These are phyloP conservation scores for Lasaia peninsularis DNA, from an alignment of 1,140 invertebrate species.

Conservation along the genomic window DNA sequence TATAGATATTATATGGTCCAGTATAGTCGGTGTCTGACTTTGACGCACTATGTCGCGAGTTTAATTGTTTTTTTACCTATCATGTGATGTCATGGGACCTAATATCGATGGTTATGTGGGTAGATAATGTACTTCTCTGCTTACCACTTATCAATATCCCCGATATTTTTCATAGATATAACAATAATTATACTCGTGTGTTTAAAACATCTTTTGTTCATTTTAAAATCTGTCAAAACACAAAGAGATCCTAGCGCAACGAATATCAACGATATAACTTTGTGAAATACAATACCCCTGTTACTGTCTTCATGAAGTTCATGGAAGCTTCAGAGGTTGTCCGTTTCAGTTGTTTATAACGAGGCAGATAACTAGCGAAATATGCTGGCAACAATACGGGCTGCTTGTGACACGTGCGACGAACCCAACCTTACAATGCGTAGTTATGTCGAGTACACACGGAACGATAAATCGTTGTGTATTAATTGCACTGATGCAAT, in stretches of 20 bases:
- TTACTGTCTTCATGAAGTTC: neutral
- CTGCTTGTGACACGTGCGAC: conserved; percentile 16
- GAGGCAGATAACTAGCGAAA: conserved; percentile 17
- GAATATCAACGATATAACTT: neutral
- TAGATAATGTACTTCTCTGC: too few species aligned
- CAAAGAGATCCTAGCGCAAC: neutral
- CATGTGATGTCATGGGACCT: too few species aligned
- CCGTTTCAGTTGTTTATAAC: conserved; percentile 12
- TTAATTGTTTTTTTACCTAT: too few species aligned
- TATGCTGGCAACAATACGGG: conserved; percentile 13
- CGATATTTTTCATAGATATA: too few species aligned
- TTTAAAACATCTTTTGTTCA: too few species aligned
- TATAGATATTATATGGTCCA: too few species aligned
- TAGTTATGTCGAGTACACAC: neutral
- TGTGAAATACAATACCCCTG: neutral
- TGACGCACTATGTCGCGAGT: too few species aligned
- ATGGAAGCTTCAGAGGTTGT: conserved; percentile 3
- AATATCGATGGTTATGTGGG: too few species aligned
- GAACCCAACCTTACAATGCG: conserved; percentile 5
- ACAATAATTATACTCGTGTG: too few species aligned
- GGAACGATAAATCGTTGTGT: neutral
- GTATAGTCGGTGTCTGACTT: too few species aligned
- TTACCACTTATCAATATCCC: too few species aligned
- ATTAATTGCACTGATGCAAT: neutral
- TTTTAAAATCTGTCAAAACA: too few species aligned